A percentile compares a stretch with the other conserved stretches of the same genome.
phyloP scores from a whole-genome alignment of 2,113 vertebrate species.

The Azemiops feae region DNA sequence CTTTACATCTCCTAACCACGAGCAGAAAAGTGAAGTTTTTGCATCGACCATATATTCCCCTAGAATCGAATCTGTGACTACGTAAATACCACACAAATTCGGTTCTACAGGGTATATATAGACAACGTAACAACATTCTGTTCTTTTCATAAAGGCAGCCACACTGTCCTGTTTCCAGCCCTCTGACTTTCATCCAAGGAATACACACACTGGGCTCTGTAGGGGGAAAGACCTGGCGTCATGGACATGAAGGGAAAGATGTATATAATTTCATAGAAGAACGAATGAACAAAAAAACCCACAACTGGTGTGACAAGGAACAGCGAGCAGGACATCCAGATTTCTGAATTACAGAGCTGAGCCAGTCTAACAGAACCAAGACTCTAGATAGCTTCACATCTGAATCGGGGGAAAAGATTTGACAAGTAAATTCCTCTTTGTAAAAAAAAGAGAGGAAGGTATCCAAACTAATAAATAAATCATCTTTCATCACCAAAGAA shows the following conservation, averaged over 20 bases:
- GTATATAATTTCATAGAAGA: slow-evolving; percentile 33
- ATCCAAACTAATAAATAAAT: neutral
- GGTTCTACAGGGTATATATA: slow-evolving; percentile 92
- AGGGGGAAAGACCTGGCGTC: slow-evolving; percentile 44
- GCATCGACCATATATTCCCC: slow-evolving; percentile 99
- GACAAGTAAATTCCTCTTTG: slow-evolving; percentile 10
- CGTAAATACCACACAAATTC: slow-evolving; percentile 85
- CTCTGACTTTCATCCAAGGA: slow-evolving; percentile 59
- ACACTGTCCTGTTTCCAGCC: slow-evolving; percentile 52
- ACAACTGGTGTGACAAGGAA: slow-evolving; percentile 27
- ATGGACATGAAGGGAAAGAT: neutral
- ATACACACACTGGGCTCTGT: slow-evolving; percentile 56
- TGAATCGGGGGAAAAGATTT: slow-evolving; percentile 19
- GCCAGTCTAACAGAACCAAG: slow-evolving; percentile 19
- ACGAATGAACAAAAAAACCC: slow-evolving; percentile 44
- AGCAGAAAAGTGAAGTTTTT: slow-evolving; percentile 89
- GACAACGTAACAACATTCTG: slow-evolving; percentile 81
- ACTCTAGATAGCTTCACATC: slow-evolving; percentile 37
- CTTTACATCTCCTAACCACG: slow-evolving; percentile 62
- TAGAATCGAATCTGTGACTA: slow-evolving; percentile 99
- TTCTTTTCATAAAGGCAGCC: slow-evolving; percentile 60
- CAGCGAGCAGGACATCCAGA: slow-evolving; percentile 29
- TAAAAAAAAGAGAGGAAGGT: slow-evolving; percentile 5
- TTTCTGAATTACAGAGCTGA: slow-evolving; percentile 49
- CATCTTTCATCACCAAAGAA: neutral